phyloP scores from a whole-genome alignment of 2,888 invertebrate species.

The Amphiduros pacificus region DNA sequence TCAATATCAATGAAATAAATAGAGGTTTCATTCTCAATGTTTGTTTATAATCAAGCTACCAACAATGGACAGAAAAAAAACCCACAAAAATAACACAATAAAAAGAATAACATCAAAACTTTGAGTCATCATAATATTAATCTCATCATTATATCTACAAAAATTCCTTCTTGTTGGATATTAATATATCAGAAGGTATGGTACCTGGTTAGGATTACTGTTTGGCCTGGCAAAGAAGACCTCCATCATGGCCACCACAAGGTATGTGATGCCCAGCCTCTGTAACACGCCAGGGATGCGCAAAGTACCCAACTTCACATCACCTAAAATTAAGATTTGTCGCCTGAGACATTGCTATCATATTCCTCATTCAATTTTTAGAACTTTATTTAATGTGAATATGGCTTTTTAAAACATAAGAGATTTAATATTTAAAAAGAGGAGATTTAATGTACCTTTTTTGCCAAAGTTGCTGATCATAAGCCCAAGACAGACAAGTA shows the following conservation, averaged over 20 bases:
- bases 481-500: conserved; percentile 58
- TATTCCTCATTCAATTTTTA: neutral
- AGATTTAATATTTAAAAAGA: neutral
- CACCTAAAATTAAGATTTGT: neutral
- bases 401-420: neutral
- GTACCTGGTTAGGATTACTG: conserved; percentile 24
- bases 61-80: too few relatives aligned
- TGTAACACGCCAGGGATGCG: conserved; percentile 90
- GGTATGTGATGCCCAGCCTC: conserved; percentile 81
- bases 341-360: too few relatives aligned
- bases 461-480: conserved; percentile 42
- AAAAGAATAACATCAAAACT: too few relatives aligned
- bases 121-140: too few relatives aligned
- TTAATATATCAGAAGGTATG: neutral
- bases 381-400: neutral
- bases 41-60: too few relatives aligned
- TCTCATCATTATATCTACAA: too few relatives aligned
- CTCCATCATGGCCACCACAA: conserved; percentile 69
- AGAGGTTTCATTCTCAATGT: too few relatives aligned
- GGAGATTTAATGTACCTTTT: neutral
- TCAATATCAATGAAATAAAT: too few relatives aligned
- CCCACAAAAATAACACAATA: too few relatives aligned
- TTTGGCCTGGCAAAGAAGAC: conserved; percentile 48
- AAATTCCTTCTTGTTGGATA: neutral
- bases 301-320: conserved; percentile 12